Evolutionary conservation across 2,888 invertebrate species (phyloP).

Genomic region (Antheraea yamamai): DNA sequence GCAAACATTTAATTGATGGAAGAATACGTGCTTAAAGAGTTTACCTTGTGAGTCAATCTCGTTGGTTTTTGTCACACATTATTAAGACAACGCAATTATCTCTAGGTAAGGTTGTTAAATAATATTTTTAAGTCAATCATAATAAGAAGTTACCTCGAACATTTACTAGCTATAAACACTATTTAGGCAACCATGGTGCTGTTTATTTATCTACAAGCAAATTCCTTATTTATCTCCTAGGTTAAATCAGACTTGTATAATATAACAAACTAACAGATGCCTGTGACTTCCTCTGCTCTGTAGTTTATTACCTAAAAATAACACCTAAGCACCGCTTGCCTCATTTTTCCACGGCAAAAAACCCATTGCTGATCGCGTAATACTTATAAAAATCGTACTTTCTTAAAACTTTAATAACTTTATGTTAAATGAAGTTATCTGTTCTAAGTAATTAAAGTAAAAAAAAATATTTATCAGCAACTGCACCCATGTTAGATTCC

Average conservation of each 20-base stretch:
- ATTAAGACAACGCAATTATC: slow-evolving; percentile 4
- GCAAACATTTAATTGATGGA: background rate
- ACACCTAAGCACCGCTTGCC: no score
- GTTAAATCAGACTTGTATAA: background rate
- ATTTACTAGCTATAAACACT: background rate
- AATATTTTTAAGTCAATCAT: background rate
- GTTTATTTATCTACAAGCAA: background rate
- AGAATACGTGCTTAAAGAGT: slow-evolving; percentile 30
- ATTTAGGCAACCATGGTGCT: background rate
- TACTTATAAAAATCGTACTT: no score
- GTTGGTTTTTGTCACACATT: slow-evolving; percentile 46
- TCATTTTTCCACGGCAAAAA: no score
- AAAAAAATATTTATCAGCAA: no score
- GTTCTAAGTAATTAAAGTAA: no score
- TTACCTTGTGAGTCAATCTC: slow-evolving; percentile 47
- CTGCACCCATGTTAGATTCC: no score
- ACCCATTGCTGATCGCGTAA: no score
- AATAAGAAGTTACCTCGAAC: background rate
- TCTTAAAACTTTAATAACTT: no score
- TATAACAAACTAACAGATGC: background rate
- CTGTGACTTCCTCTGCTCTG: background rate
- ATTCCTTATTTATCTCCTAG: background rate
- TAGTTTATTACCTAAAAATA: no score
- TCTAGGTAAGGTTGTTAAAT: background rate
- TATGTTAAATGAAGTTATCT: no score